A percentile compares a stretch with the other conserved stretches of the same genome.
Conservation (phyloP, 2,113 vertebrate genomes). For the Hypanus sabinus region DNA sequence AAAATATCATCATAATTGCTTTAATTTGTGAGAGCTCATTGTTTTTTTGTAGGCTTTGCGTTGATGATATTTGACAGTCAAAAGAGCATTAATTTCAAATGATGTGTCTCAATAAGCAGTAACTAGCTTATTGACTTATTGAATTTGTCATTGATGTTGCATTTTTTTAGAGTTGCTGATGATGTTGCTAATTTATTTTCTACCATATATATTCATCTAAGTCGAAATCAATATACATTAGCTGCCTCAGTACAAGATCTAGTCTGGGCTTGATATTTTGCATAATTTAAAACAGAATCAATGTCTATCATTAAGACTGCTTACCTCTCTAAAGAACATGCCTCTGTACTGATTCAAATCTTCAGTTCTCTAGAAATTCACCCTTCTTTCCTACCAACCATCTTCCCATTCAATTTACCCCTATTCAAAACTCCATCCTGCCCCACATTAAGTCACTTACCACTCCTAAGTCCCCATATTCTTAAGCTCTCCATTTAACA, state of each 20-base stretch:
- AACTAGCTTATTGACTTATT: not conserved
- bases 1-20: not conserved
- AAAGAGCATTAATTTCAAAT: not conserved
- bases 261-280: not conserved
- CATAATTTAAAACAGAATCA: not conserved
- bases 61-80: not conserved
- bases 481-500: not conserved
- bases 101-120: not conserved
- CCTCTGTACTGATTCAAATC: not conserved
- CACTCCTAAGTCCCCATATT: not conserved
- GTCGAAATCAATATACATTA: not conserved
- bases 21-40: not conserved
- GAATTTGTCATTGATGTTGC: not conserved
- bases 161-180: not conserved
- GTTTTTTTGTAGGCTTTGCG: not conserved
- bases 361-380: not conserved
- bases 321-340: not conserved
- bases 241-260: not conserved
- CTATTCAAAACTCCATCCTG: not conserved
- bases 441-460: not conserved
- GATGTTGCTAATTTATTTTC: not conserved
- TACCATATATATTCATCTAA: not conserved
- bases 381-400: too few species aligned
- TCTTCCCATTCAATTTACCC: not conserved
- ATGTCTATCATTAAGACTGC: not conserved